Evolutionary conservation across 2,888 invertebrate species (phyloP).

Genomic region (Adela reaumurella): DNA sequence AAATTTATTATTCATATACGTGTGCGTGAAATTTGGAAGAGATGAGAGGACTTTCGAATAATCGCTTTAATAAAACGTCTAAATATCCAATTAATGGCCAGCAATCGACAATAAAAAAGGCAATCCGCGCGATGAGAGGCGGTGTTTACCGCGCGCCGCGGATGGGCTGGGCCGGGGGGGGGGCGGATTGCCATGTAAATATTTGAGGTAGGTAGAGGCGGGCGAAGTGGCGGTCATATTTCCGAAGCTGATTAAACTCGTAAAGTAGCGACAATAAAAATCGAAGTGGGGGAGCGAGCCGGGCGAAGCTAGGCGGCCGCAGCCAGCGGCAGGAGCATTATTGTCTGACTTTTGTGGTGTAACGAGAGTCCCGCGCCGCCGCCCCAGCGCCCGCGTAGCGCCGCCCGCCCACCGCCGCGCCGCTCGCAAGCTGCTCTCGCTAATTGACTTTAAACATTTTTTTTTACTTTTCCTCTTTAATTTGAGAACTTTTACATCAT

Average conservation of each 20-base stretch:
- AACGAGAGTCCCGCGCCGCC: no score
- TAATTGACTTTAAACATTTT: no score
- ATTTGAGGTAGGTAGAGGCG: constrained; percentile 8
- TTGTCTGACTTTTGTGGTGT: no score
- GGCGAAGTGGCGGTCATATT: background rate
- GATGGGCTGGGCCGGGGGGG: background rate
- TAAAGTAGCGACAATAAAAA: constrained; percentile 33
- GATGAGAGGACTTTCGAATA: no score
- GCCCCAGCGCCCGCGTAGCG: no score
- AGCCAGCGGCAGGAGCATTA: background rate
- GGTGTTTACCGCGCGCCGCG: background rate
- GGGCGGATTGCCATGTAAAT: constrained; percentile 6
- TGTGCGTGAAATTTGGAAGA: no score
- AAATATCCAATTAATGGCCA: background rate
- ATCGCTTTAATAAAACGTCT: no score
- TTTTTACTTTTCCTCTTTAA: no score
- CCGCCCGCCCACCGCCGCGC: no score
- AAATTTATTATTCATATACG: no score
- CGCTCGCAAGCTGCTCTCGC: no score
- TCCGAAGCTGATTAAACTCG: constrained; percentile 23
- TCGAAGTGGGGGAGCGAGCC: constrained; percentile 12
- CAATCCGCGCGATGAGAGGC: constrained; percentile 6
- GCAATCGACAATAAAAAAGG: constrained; percentile 9
- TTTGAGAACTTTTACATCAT: no score
- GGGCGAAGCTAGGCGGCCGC: background rate